Base-by-base conservation (phyloP, 2,888 invertebrate species). In the Neoascia interrupta region DNA sequence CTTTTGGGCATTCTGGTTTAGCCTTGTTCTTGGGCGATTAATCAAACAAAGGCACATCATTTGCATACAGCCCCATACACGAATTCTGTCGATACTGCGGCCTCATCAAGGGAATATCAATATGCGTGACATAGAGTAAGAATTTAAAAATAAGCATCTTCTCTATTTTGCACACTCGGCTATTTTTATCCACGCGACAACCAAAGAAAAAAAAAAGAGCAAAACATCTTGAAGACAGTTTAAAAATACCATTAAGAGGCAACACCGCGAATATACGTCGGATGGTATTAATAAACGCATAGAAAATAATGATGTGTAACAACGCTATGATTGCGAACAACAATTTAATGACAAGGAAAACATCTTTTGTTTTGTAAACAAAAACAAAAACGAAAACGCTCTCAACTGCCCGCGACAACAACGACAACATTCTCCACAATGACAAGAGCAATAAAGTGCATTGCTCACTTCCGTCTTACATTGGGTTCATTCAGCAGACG, bases 361-460 rank as follows among this genome's bases (percentile, higher is more conserved):
- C 37, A 53, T 53, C 34, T 54, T 72, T 72, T 72, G 64, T 60
- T 72, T 63, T 49, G 34, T 72, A 61, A 70, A 63, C 70, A 70
- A 37, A 53, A 21, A 11, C 23, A 37, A 23, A n/a, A 15, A 36
- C 34, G 31, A 41, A 34, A 54, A n/a, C n/a, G n/a, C n/a, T n/a
- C n/a, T 15, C 26, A 15, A 70, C n/a, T 28, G 39, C 19, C 23
- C 45, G 18, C 34, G 31, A 72, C 8, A 41, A 39, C 16, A n/a
- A 31, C 31, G 31, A 31, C 28, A 68, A 58, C 41, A 60, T 51
- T 51, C 26, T 10, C 58, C 28, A 19, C 49, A 69, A 69, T 49
- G 39, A 26, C 49, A 56, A 41, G 23, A 43, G 28, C 31, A 43
- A 51, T 26, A 34, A 21, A 66, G 23, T 53, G 73, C 56, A 43